Evolutionary conservation across 2,797 vertebrate species (phyloP), one percentile per base, ranked within the genome.

Genomic region (Anguilla megastoma): DNA sequence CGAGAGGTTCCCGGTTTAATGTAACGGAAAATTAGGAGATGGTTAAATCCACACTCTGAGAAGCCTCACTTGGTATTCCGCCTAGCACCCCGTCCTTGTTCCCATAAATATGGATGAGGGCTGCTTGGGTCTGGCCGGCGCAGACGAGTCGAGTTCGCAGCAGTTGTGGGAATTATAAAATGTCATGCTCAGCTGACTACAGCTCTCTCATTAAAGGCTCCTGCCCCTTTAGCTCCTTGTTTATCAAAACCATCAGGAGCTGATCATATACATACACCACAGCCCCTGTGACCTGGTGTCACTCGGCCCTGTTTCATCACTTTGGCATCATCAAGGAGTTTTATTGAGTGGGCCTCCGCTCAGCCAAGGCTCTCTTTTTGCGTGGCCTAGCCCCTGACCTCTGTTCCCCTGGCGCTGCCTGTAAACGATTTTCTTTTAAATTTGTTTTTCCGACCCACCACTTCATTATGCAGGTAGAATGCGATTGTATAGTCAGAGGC

Each of bases 81-180:
- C 86, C 27, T 90, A 91, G 92, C 88, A 63, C 86, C 85, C 89
- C 87, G 21, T 86, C 88, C 90, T 92, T 71, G 90, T 82, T 54
- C 0, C 33, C 90, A 95, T 95, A 90, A 92, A 86, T 86, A 86
- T 86, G 58, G 60, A 86, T 86, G 85, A 86, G 91, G 84, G 60
- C 89, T 92, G 89, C 89, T 91, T 89, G 91, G 92, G 71, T 82
- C 48, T 87, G 52, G 85, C 79, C 86, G 88, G 87, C 90, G 63
- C 85, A 86, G 86, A 18, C 84, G 86, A 84, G 80, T 85, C 86
- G 92, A 93, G 93, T 90, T 91, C 89, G 86, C 87, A 86, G 76
- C 86, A 88, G 94, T 92, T 88, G 87, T 87, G n/a, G 93, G 92
- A 91, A 91, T 92, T 87, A 91, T 93, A 89, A 95, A 95, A 94